phyloP scores from a whole-genome alignment of 2,888 invertebrate genomes.

The Callosobruchus maculatus region DNA sequence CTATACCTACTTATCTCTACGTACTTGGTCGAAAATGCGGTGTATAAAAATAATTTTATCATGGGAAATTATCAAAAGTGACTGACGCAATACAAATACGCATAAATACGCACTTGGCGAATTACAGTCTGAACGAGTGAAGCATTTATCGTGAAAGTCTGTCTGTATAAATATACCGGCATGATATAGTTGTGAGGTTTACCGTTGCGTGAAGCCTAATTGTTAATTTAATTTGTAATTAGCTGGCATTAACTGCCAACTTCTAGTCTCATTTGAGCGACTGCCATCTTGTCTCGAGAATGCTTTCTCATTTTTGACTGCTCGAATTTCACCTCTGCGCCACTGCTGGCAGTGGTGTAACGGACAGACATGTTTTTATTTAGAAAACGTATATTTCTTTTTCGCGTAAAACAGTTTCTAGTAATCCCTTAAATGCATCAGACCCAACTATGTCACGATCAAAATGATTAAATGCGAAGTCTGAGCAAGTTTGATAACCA shows the following conservation, averaged over 20 bases:
- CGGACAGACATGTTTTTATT: not conserved
- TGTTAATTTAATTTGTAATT: constrained; percentile 17
- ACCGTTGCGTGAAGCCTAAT: constrained; percentile 13
- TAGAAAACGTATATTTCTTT: too few species aligned
- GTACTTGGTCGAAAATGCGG: too few species aligned
- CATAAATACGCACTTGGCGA: not conserved
- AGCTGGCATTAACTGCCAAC: not conserved
- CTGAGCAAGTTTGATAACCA: too few species aligned
- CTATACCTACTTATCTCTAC: too few species aligned
- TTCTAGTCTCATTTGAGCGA: not conserved
- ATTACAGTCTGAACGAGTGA: not conserved
- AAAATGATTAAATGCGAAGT: too few species aligned
- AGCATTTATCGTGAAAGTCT: not conserved
- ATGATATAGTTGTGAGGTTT: not conserved
- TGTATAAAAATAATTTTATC: too few species aligned
- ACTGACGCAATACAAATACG: not conserved
- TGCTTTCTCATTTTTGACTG: not conserved
- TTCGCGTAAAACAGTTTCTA: too few species aligned
- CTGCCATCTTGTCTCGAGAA: not conserved
- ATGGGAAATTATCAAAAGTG: not conserved
- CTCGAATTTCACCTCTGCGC: not conserved
- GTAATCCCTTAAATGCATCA: too few species aligned
- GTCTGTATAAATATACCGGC: not conserved
- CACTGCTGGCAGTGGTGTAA: not conserved
- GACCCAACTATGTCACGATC: too few species aligned